phyloP scores from a whole-genome alignment of 2,113 vertebrate genomes.

The Poecile atricapillus region DNA sequence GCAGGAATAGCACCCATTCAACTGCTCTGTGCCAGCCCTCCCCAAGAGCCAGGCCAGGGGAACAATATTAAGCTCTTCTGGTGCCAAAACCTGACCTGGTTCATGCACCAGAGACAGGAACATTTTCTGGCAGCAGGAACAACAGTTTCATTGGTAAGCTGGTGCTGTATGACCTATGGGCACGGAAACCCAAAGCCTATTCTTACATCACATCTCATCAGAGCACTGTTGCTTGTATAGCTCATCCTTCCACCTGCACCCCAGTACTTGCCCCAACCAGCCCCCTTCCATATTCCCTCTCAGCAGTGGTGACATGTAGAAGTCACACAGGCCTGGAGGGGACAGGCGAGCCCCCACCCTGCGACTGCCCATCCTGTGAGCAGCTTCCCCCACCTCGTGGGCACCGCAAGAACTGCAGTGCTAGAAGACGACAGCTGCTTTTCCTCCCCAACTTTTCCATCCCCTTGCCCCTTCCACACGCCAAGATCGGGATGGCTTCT shows the following conservation, averaged over 20 bases:
- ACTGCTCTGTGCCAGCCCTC: not conserved
- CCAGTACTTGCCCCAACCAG: not conserved
- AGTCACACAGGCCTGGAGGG: not conserved
- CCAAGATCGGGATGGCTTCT: slow-evolving; percentile 34
- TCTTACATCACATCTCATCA: not conserved
- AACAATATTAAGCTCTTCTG: not conserved
- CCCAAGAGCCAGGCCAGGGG: not conserved
- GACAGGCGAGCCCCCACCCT: rapidly evolving
- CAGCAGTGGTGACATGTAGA: not conserved
- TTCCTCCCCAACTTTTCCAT: slow-evolving; percentile 21
- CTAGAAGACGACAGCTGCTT: not conserved
- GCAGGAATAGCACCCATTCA: not conserved
- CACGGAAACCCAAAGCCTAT: not conserved
- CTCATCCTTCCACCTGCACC: not conserved
- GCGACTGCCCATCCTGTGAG: not conserved
- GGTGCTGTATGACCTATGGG: not conserved
- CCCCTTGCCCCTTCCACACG: not conserved
- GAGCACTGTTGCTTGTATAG: not conserved
- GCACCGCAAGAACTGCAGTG: slow-evolving; percentile 31
- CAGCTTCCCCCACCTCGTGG: slow-evolving; percentile 45
- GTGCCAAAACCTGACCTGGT: not conserved
- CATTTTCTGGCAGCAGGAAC: not conserved
- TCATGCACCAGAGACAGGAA: not conserved
- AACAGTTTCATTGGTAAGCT: not conserved
- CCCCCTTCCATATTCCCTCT: not conserved